These are phyloP conservation scores for Drosophila serrata DNA, from an alignment of 1,140 invertebrate genomes.

Conservation along the genomic window DNA sequence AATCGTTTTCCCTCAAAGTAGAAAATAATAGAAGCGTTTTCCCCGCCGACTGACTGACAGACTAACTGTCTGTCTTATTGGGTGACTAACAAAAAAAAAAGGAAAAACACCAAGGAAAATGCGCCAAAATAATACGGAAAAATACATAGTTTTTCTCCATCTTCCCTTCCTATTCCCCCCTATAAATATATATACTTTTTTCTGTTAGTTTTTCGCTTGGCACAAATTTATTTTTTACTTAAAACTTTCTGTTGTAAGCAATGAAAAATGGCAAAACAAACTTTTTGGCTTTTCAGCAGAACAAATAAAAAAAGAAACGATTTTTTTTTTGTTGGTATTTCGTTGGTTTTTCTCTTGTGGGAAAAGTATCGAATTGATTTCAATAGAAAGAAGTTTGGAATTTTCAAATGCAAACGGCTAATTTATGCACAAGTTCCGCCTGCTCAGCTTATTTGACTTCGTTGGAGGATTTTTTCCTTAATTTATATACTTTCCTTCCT, in stretches of 20 bases:
- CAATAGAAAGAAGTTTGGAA: conserved; percentile 63
- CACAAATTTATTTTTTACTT: conserved; percentile 82
- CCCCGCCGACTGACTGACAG: conserved; percentile 30
- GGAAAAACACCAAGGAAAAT: conserved; percentile 18
- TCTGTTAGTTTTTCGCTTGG: conserved; percentile 62
- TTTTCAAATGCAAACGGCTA: conserved; percentile 81
- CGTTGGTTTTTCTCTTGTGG: conserved; percentile 3
- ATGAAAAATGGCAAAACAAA: conserved; percentile 82
- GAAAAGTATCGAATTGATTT: conserved; percentile 78
- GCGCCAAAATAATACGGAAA: conserved; percentile 60
- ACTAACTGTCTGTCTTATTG: conserved; percentile 43
- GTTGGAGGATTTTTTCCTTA: conserved; percentile 44
- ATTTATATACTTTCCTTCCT: conserved; percentile 73
- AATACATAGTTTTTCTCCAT: conserved; percentile 35
- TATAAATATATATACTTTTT: conserved; percentile 1
- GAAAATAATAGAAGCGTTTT: conserved; percentile 49
- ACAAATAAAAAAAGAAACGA: conserved; percentile 25
- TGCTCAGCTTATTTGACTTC: conserved; percentile 56
- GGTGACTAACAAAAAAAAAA: conserved; percentile 50
- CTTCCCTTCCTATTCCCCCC: conserved; percentile 10
- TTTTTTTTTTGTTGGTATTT: conserved; percentile 44
- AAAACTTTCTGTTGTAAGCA: conserved; percentile 83
- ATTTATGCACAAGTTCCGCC: conserved; percentile 80
- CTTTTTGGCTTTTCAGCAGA: conserved; percentile 75
- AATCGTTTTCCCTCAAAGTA: conserved; percentile 31